Percentiles rank a stretch among this genome's conserved stretches.
Evolutionary conservation across 1,140 invertebrate genomes (phyloP).

Genomic region (Drosophila punjabiensis): DNA sequence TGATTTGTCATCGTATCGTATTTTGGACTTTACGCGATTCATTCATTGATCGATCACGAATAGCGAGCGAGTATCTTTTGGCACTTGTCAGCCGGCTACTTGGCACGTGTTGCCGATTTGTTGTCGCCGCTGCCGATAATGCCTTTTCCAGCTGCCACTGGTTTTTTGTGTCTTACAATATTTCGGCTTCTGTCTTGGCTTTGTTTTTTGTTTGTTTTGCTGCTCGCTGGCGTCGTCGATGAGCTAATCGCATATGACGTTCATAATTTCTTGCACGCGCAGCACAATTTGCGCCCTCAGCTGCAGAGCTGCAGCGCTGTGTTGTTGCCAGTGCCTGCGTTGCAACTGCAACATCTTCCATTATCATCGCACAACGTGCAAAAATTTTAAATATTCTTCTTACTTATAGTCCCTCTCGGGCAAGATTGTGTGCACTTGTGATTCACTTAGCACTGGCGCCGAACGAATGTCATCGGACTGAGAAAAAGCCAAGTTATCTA

Average conservation of each 20-base stretch:
- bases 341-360: conserved; percentile 25
- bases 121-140: conserved; percentile 46
- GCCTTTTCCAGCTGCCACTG: conserved; percentile 29
- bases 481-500: neutral
- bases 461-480: neutral
- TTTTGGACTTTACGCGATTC: conserved; percentile 63
- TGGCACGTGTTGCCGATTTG: conserved; percentile 75
- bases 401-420: conserved; percentile 23
- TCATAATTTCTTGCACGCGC: conserved; percentile 72
- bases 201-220: conserved; percentile 35
- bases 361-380: conserved; percentile 64
- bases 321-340: conserved; percentile 28
- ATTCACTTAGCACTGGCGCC: conserved; percentile 38
- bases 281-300: conserved; percentile 67
- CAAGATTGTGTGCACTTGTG: conserved; percentile 20
- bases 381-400: conserved; percentile 58
- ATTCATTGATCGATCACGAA: conserved; percentile 82
- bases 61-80: conserved; percentile 67
- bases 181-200: conserved; percentile 43
- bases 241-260: conserved; percentile 76
- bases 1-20: conserved; percentile 35
- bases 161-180: conserved; percentile 48
- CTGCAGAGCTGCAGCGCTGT: conserved; percentile 38
- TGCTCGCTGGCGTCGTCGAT: conserved; percentile 64
- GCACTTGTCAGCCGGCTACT: conserved; percentile 59